These are phyloP conservation scores for Platyscelio sp. DNA, from an alignment of 2,888 invertebrate species.

Conservation along the genomic window DNA sequence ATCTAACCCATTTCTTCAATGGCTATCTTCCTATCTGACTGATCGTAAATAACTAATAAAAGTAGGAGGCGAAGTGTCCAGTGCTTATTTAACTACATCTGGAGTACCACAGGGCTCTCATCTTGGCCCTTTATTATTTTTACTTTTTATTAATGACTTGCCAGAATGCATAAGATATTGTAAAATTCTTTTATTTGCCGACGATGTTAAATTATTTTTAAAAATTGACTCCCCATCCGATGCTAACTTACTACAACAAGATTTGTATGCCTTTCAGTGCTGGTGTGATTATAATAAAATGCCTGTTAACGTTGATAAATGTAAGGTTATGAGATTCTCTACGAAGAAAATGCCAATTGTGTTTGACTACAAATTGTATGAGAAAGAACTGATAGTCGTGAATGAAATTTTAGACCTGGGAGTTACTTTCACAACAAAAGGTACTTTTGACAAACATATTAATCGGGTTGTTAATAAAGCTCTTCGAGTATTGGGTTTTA, in stretches of 20 bases:
- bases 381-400: no score
- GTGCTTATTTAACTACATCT: background rate
- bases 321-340: no score
- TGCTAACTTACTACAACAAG: background rate
- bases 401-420: no score
- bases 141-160: constrained; percentile 30
- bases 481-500: no score
- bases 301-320: no score
- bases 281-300: no score
- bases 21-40: constrained; percentile 43
- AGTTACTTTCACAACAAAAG: no score
- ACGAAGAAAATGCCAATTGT: no score
- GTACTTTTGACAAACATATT: no score
- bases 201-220: background rate
- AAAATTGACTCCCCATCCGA: background rate
- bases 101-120: constrained; percentile 54
- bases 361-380: no score
- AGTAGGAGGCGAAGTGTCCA: background rate
- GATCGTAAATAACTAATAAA: constrained; percentile 16
- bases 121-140: constrained; percentile 44
- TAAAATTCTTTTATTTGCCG: background rate
- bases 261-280: no score
- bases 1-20: constrained; percentile 41
- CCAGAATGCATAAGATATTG: background rate
- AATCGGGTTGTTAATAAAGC: no score